A percentile compares a stretch with the other conserved stretches of the same genome.
phyloP scores from a whole-genome alignment of 2,888 invertebrate species.

The Myopa tessellatipennis region DNA sequence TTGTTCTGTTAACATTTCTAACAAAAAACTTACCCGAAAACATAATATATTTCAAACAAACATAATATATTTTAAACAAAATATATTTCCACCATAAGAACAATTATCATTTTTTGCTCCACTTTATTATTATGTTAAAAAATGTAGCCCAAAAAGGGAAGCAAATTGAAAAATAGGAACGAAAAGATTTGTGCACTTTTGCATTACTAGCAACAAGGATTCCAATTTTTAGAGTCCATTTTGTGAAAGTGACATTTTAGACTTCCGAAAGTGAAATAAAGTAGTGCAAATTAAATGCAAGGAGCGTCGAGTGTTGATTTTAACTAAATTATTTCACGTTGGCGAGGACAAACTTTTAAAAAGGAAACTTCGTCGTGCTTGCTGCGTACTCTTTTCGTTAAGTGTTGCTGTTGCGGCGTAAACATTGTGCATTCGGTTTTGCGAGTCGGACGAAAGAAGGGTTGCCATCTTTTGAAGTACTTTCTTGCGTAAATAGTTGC shows the following conservation, averaged over 20 bases:
- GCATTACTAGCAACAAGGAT: too few species aligned
- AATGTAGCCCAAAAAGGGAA: too few species aligned
- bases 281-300: slow-evolving; percentile 35
- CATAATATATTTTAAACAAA: too few species aligned
- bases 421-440: background rate
- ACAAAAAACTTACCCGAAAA: too few species aligned
- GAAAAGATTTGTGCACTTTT: too few species aligned
- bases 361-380: slow-evolving; percentile 21
- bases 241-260: too few species aligned
- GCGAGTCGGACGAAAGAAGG: background rate
- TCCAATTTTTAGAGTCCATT: slow-evolving; percentile 1
- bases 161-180: too few species aligned
- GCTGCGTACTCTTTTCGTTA: background rate
- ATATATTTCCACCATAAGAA: too few species aligned
- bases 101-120: too few species aligned
- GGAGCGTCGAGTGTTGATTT: slow-evolving; percentile 30
- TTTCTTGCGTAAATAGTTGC: background rate
- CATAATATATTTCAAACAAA: too few species aligned
- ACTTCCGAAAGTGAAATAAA: background rate
- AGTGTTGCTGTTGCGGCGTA: slow-evolving; percentile 17
- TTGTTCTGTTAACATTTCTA: too few species aligned
- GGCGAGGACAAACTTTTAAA: slow-evolving; percentile 37
- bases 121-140: too few species aligned
- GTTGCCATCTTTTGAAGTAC: background rate
- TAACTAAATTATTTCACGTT: slow-evolving; percentile 39